Conservation (phyloP, 2,797 vertebrate genomes). For the Onychomys leucogaster region DNA sequence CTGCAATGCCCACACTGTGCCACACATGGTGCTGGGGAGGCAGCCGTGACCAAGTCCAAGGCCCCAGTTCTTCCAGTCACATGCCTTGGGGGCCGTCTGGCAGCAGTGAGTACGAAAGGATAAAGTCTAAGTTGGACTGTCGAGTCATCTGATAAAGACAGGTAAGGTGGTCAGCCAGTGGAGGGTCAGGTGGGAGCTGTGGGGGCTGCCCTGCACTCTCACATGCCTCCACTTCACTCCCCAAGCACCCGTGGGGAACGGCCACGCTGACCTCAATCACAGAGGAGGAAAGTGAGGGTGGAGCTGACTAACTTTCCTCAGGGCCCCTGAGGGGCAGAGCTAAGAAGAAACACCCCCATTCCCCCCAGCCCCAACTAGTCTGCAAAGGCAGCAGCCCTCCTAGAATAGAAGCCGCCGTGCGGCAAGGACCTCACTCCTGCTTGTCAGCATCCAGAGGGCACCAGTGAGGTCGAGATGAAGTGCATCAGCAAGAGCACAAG, state of each 20-base stretch:
- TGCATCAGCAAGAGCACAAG: background rate
- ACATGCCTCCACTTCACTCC: background rate
- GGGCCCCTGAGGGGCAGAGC: background rate
- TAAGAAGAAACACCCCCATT: background rate
- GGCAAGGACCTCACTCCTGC: background rate
- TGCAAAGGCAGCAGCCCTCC: background rate
- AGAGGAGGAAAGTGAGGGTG: background rate
- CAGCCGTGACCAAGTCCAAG: background rate
- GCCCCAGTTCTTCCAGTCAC: background rate
- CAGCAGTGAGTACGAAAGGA: background rate
- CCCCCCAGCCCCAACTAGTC: background rate
- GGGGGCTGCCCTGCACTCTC: background rate
- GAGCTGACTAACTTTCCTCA: background rate
- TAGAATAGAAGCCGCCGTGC: background rate
- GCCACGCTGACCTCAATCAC: background rate
- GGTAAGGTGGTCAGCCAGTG: background rate
- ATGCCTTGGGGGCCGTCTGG: background rate
- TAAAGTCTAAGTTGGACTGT: background rate
- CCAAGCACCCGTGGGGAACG: background rate
- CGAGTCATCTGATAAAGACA: background rate
- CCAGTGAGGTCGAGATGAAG: background rate
- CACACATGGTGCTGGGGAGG: background rate
- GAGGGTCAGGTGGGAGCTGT: background rate
- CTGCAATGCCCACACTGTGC: background rate
- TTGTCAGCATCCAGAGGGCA: background rate